phyloP scores from a whole-genome alignment of 2,113 vertebrate genomes.

The Eleginops maclovinus region DNA sequence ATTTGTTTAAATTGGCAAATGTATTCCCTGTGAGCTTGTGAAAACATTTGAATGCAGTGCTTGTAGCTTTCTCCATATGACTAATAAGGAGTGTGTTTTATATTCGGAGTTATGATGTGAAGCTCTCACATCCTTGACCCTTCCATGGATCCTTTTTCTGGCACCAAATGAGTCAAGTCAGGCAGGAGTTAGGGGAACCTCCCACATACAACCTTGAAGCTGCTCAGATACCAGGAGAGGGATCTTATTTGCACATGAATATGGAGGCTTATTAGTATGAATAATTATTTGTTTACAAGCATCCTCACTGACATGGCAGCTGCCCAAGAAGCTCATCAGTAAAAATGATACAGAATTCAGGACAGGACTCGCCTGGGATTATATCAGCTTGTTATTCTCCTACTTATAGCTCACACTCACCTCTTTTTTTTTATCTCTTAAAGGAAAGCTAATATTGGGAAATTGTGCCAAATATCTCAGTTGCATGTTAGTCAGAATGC shows the following conservation, averaged over 20 bases:
- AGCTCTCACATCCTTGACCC: constrained; percentile 67
- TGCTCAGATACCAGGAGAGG: constrained; percentile 76
- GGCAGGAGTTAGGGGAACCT: constrained; percentile 73
- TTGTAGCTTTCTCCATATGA: constrained; percentile 10
- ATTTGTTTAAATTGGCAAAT: constrained; percentile 23
- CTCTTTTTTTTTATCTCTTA: constrained; percentile 49
- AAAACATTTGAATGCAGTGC: constrained; percentile 33
- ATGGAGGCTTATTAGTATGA: constrained; percentile 85
- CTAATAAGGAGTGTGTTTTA: constrained; percentile 38
- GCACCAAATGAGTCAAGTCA: constrained; percentile 72
- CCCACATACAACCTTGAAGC: constrained; percentile 83
- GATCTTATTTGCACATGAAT: constrained; percentile 84
- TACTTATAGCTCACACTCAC: constrained; percentile 68
- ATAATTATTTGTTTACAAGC: constrained; percentile 87
- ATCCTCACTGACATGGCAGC: constrained; percentile 79
- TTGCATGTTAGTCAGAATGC: constrained; percentile 58
- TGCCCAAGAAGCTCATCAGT: constrained; percentile 82
- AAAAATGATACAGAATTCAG: constrained; percentile 81
- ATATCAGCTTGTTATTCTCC: constrained; percentile 74
- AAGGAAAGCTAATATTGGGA: constrained; percentile 34
- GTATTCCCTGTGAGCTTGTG: constrained; percentile 13
- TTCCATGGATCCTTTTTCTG: constrained; percentile 56
- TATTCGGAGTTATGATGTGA: constrained; percentile 38
- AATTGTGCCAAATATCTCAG: constrained; percentile 54
- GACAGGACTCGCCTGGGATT: constrained; percentile 80